Evolutionary conservation across 2,888 invertebrate genomes (phyloP).

Genomic region (Drosophila nr. perissopoda): DNA sequence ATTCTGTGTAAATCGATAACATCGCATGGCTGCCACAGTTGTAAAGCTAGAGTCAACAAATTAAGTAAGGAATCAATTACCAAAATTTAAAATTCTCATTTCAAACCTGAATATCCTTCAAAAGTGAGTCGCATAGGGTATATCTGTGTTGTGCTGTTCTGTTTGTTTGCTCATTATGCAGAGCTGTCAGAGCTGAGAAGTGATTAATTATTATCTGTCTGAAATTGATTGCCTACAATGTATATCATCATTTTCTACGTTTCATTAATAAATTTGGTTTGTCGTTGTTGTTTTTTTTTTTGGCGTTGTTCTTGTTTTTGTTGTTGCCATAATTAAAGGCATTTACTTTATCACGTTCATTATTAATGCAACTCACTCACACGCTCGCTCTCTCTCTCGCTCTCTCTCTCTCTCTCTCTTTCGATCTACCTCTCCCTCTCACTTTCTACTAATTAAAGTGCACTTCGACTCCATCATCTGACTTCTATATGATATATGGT

Average conservation of each 20-base stretch:
- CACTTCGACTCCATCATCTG: neutral
- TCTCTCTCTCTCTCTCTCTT: neutral
- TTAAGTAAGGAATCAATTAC: neutral
- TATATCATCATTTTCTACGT: neutral
- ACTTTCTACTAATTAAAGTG: conserved; percentile 20
- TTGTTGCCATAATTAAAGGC: conserved; percentile 16
- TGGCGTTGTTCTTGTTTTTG: neutral
- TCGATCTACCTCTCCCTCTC: neutral
- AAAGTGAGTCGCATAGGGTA: neutral
- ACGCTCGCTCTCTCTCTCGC: neutral
- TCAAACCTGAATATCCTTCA: neutral
- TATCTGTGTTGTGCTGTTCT: neutral
- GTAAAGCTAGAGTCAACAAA: neutral
- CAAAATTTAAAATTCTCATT: neutral
- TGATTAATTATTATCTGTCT: conserved; percentile 2
- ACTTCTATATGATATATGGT: neutral
- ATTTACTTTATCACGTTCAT: conserved; percentile 39
- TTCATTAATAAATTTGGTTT: conserved; percentile 13
- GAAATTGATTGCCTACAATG: neutral
- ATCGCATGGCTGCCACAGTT: neutral
- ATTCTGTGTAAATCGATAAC: neutral
- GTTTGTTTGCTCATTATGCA: neutral
- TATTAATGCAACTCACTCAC: conserved; percentile 34
- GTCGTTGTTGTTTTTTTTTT: neutral
- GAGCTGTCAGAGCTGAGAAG: neutral